These are phyloP conservation scores for Oreochromis aureus DNA, from an alignment of 2,113 vertebrate species.

Conservation along the genomic window DNA sequence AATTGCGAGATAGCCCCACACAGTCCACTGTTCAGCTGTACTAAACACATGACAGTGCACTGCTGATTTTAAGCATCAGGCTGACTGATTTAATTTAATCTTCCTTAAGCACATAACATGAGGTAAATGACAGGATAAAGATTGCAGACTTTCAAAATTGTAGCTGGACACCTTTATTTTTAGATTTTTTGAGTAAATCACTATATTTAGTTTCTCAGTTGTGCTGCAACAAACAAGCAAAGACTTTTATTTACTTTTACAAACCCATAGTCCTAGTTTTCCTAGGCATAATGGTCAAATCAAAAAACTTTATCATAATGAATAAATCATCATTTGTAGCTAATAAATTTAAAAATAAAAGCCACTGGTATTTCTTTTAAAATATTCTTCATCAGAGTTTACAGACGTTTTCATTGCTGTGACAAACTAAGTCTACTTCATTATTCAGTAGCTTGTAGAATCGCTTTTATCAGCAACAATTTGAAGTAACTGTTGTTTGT, in stretches of 20 bases:
- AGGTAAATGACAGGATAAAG: neutral
- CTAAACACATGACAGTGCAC: neutral
- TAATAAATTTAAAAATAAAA: neutral
- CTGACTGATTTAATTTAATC: neutral
- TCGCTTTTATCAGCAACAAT: neutral
- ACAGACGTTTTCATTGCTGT: neutral
- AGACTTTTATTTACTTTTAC: neutral
- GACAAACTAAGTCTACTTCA: neutral
- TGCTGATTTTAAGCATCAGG: neutral
- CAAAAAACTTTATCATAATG: neutral
- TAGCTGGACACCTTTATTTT: neutral
- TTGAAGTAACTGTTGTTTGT: neutral
- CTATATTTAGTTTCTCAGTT: neutral
- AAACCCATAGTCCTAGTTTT: neutral
- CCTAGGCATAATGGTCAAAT: neutral
- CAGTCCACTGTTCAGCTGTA: neutral
- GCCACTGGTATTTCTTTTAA: neutral
- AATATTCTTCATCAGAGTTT: neutral
- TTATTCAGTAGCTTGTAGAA: neutral
- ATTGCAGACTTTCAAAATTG: neutral
- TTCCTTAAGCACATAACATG: neutral
- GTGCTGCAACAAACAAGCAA: neutral
- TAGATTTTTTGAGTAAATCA: neutral
- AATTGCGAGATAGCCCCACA: neutral
- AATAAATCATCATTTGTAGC: neutral